These are phyloP conservation scores for Cephus runcator DNA, from an alignment of 2,888 invertebrate genomes.

Conservation along the genomic window DNA sequence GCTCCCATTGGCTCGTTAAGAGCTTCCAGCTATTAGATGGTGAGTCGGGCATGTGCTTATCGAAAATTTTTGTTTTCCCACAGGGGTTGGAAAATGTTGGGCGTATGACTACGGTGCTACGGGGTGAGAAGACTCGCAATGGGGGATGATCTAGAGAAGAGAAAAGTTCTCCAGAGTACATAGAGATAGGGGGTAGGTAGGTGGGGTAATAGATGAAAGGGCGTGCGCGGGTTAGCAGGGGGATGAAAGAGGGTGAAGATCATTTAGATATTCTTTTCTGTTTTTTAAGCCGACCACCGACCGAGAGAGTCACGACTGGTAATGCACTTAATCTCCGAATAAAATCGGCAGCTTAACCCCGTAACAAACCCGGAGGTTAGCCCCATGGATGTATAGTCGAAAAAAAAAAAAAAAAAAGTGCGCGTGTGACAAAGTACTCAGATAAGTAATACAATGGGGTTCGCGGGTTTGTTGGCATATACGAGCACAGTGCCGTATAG, in stretches of 20 bases:
- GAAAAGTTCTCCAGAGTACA: not conserved
- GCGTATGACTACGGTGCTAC: not conserved
- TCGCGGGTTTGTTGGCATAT: slow-evolving; percentile 18
- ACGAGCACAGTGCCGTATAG: slow-evolving; percentile 3
- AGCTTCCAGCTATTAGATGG: not conserved
- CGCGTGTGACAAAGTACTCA: slow-evolving; percentile 32
- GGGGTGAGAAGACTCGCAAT: not conserved
- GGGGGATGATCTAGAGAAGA: not conserved
- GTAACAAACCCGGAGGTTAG: slow-evolving; percentile 12
- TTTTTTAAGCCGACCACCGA: slow-evolving; percentile 22
- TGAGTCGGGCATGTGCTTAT: not conserved
- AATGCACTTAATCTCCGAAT: slow-evolving; percentile 23
- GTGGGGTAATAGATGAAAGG: not conserved
- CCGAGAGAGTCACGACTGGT: slow-evolving; percentile 19
- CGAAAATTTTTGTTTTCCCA: slow-evolving; percentile 6
- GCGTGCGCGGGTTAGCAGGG: slow-evolving; percentile 2
- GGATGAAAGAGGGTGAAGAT: slow-evolving; percentile 12
- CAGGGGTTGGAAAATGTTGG: not conserved
- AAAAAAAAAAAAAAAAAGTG: slow-evolving; percentile 20
- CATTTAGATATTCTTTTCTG: slow-evolving; percentile 10
- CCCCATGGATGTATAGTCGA: slow-evolving; percentile 20
- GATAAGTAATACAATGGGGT: slow-evolving; percentile 38
- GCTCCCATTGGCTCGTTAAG: not conserved
- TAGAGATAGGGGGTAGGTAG: not conserved
- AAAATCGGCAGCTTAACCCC: slow-evolving; percentile 26